Evolutionary conservation across 2,888 invertebrate genomes (phyloP).

Genomic region (Campoplex nolae): DNA sequence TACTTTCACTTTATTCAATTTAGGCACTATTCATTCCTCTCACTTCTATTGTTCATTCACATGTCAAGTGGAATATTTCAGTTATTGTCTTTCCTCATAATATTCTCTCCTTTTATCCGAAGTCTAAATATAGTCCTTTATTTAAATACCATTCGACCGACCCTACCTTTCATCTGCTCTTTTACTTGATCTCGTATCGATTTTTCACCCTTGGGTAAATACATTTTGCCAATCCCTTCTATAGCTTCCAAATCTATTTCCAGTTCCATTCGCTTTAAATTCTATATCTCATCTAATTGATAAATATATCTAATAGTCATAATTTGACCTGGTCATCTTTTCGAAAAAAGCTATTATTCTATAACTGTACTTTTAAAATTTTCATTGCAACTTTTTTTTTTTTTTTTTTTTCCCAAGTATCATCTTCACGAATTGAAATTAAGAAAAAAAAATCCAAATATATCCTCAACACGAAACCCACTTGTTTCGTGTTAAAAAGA

Average conservation of each 20-base stretch:
- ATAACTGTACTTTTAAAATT: too few species aligned
- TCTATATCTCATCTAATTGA: neutral
- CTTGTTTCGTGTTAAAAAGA: neutral
- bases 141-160: neutral
- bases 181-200: neutral
- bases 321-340: neutral
- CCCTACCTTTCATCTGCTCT: neutral
- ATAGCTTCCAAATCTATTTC: too few species aligned
- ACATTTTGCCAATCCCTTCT: neutral
- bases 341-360: neutral
- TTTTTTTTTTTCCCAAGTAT: too few species aligned
- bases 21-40: neutral
- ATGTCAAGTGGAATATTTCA: neutral
- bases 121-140: neutral
- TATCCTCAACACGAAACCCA: neutral
- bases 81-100: neutral
- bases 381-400: too few species aligned
- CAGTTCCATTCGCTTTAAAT: neutral
- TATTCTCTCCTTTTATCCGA: neutral
- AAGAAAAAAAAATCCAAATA: neutral
- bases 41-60: neutral
- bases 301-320: too few species aligned
- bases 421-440: neutral
- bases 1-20: neutral
- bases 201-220: neutral